phyloP scores from a whole-genome alignment of 92 coral and sea anemone species.

The Paramuricea clavata region DNA sequence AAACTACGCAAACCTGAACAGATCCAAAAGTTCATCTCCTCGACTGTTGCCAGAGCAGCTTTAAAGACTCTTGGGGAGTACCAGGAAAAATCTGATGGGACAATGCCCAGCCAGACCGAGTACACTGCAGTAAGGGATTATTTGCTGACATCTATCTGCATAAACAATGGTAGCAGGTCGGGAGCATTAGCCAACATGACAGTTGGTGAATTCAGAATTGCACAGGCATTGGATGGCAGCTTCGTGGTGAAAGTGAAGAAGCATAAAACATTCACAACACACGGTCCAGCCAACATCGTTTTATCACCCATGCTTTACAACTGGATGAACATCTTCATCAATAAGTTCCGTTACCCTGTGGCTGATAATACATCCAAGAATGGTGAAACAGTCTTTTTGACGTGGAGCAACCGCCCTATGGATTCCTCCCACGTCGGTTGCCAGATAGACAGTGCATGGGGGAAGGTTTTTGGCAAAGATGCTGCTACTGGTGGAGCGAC shows the following conservation, averaged over 20 bases:
- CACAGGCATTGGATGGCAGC: slow-evolving; percentile 35
- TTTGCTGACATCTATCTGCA: slow-evolving; percentile 31
- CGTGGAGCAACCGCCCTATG: not conserved
- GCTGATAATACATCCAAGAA: not conserved
- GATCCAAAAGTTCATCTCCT: too few relatives aligned
- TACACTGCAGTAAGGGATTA: slow-evolving; percentile 44
- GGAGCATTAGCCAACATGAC: slow-evolving; percentile 66
- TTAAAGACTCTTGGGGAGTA: too few relatives aligned
- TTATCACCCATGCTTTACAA: slow-evolving; percentile 35
- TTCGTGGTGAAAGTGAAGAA: too few relatives aligned
- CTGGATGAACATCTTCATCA: not conserved
- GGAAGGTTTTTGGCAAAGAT: not conserved
- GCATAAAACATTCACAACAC: slow-evolving; percentile 30
- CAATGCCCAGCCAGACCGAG: too few relatives aligned
- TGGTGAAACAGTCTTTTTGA: not conserved
- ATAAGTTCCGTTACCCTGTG: not conserved
- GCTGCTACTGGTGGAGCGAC: slow-evolving; percentile 10
- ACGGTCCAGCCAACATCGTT: slow-evolving; percentile 53
- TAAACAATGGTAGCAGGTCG: too few relatives aligned
- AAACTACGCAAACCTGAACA: too few relatives aligned
- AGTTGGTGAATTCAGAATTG: slow-evolving; percentile 60
- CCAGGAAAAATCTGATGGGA: too few relatives aligned
- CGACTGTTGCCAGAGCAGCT: too few relatives aligned
- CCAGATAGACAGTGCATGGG: slow-evolving; percentile 11
- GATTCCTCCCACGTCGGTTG: not conserved